Evolutionary conservation across 2,888 invertebrate species (phyloP).

Genomic region (Fragum sueziense): DNA sequence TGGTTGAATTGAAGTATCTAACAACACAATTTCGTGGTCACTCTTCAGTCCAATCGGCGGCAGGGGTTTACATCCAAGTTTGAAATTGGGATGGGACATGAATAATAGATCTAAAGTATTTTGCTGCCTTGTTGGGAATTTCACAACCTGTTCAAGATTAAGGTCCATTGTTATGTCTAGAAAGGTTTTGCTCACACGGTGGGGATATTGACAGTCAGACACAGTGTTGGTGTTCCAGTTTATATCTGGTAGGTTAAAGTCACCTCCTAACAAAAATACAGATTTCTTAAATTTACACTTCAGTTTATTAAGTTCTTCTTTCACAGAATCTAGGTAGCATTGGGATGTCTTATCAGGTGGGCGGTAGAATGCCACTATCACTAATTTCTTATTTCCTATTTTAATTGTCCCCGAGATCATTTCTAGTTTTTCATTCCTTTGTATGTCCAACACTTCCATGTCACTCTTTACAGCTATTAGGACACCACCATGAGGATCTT

Average conservation of each 20-base stretch:
- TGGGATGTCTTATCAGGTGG: slow-evolving; percentile 13
- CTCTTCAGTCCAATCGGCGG: no score
- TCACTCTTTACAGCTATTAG: slow-evolving; percentile 5
- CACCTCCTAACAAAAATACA: slow-evolving; percentile 4
- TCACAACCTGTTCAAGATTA: no score
- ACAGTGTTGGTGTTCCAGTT: background rate
- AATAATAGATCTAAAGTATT: no score
- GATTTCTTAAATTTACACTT: slow-evolving; percentile 1
- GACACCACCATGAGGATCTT: background rate
- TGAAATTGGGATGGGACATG: no score
- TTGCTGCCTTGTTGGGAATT: no score
- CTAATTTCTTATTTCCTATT: background rate
- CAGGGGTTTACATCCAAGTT: no score
- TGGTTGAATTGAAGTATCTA: no score
- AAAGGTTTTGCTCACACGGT: background rate
- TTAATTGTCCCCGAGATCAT: background rate
- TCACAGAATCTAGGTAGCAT: slow-evolving; percentile 1
- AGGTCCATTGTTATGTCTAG: background rate
- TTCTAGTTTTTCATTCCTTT: no score
- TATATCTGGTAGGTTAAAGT: slow-evolving; percentile 23
- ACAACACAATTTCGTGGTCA: no score
- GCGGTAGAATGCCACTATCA: background rate
- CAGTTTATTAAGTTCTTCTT: background rate
- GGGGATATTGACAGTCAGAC: background rate
- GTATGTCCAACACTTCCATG: background rate